A percentile compares a stretch with the other conserved stretches of the same genome.
These are phyloP conservation scores for Hipposideros larvatus DNA, from an alignment of 2,797 vertebrate genomes.

Conservation along the genomic window DNA sequence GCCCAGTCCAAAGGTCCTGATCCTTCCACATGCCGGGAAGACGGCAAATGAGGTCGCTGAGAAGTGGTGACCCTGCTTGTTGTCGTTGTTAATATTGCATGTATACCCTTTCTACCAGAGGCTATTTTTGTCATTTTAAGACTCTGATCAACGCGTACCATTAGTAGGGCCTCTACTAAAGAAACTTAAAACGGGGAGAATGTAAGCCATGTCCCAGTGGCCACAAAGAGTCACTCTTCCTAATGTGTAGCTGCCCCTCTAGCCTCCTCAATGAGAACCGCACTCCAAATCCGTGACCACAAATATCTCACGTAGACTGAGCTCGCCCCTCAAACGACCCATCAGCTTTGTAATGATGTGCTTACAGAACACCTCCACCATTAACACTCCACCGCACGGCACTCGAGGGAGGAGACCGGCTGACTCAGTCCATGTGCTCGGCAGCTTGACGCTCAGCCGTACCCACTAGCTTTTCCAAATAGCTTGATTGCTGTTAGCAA, in stretches of 20 bases:
- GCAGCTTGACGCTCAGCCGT: accelerated
- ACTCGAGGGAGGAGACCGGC: accelerated
- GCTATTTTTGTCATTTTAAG: neutral
- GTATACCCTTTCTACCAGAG: neutral
- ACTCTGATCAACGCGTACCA: neutral
- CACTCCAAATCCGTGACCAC: neutral
- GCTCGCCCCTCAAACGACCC: accelerated
- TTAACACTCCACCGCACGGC: accelerated
- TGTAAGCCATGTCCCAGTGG: accelerated
- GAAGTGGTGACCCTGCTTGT: neutral
- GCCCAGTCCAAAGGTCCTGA: accelerated
- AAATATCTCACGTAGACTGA: accelerated
- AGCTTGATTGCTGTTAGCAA: too few species aligned
- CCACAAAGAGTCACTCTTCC: neutral
- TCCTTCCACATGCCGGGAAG: accelerated
- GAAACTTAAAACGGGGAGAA: neutral
- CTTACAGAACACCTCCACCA: too few species aligned
- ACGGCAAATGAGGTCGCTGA: accelerated
- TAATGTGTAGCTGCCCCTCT: accelerated
- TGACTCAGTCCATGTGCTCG: accelerated
- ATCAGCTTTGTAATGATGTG: neutral
- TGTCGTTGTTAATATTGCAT: accelerated
- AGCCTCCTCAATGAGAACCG: accelerated
- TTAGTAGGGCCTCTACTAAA: accelerated
- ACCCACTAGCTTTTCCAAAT: neutral